Evolutionary conservation across 2,113 vertebrate genomes (phyloP).

Genomic region (Salvator merianae): DNA sequence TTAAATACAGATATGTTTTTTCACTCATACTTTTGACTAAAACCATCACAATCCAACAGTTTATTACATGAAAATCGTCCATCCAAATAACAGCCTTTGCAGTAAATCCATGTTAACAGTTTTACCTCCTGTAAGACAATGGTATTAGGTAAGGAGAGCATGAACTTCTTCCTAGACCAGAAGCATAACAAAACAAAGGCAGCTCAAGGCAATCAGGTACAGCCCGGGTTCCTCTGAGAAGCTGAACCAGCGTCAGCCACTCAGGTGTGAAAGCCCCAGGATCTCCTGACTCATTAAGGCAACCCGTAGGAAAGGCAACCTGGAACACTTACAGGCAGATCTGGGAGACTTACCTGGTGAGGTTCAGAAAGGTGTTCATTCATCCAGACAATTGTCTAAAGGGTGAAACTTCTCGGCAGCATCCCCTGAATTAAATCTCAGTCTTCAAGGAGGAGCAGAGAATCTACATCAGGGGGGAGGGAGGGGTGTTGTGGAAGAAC

Average conservation of each 20-base stretch:
- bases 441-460: neutral
- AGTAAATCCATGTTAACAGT: constrained; percentile 76
- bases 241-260: neutral
- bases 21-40: neutral
- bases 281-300: neutral
- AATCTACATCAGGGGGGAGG: constrained; percentile 12
- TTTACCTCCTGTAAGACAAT: constrained; percentile 56
- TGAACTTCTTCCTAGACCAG: neutral
- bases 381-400: constrained; percentile 6
- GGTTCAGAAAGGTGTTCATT: constrained; percentile 46
- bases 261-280: accelerated
- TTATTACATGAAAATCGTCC: neutral
- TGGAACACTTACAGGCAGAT: accelerated
- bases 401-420: constrained; percentile 26
- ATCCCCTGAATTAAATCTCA: neutral
- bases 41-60: neutral
- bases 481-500: neutral
- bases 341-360: constrained; percentile 67
- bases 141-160: accelerated
- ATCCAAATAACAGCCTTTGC: constrained; percentile 46
- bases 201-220: accelerated
- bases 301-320: neutral
- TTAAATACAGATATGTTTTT: neutral
- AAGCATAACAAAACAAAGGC: neutral
- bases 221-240: neutral